A percentile compares a stretch with the other conserved stretches of the same genome.
These are phyloP conservation scores for Alfaro cultratus DNA, from an alignment of 2,797 vertebrate species.

Conservation along the genomic window DNA sequence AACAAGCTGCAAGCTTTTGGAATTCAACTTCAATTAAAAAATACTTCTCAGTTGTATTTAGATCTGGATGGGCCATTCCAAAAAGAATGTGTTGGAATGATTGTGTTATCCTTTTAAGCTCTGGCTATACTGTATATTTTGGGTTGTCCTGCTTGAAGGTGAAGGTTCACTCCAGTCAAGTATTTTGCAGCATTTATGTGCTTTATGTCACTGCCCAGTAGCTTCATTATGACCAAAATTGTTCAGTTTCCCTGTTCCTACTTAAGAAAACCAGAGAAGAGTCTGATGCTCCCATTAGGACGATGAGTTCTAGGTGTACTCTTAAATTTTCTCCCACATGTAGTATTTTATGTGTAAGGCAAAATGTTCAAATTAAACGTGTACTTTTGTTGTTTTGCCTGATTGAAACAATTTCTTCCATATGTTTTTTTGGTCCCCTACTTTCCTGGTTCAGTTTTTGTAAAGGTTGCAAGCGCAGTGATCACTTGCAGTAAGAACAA, in stretches of 20 bases:
- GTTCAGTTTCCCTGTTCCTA: background rate
- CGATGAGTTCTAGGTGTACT: background rate
- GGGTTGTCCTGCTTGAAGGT: background rate
- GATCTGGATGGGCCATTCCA: background rate
- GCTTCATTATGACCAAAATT: background rate
- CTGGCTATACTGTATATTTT: background rate
- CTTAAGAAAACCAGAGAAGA: background rate
- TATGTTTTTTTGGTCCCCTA: no score
- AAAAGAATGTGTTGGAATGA: background rate
- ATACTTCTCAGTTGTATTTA: background rate
- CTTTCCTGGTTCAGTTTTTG: no score
- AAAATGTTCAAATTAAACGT: no score
- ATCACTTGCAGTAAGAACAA: no score
- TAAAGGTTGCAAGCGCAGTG: no score
- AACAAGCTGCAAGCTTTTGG: background rate
- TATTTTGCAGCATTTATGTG: background rate
- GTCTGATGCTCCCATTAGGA: background rate
- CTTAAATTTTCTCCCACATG: background rate
- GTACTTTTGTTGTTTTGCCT: no score
- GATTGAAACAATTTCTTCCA: no score
- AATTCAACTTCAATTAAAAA: background rate
- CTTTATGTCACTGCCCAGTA: background rate
- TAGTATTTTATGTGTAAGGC: background rate
- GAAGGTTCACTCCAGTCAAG: background rate
- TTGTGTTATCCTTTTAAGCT: background rate